Percentiles rank a stretch among this genome's conserved stretches.
phyloP scores from a whole-genome alignment of 1,140 invertebrate genomes.

The Dendroctonus ponderosae region DNA sequence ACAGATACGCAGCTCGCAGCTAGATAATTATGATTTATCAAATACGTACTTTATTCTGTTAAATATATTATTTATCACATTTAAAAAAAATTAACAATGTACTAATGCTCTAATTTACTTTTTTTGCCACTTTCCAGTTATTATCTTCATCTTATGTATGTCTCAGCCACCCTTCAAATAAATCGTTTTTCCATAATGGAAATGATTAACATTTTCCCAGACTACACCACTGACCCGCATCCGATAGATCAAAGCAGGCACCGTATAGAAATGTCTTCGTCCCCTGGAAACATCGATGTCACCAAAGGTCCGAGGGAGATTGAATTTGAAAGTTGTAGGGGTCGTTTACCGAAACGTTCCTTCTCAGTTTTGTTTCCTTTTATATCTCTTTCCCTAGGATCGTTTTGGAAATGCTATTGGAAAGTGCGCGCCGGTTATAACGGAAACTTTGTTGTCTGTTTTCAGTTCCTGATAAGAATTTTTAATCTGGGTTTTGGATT shows the following conservation, averaged over 20 bases:
- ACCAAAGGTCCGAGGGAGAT: slow-evolving; percentile 22
- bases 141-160: too few species aligned
- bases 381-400: slow-evolving; percentile 15
- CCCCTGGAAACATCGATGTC: slow-evolving; percentile 12
- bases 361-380: slow-evolving; percentile 26
- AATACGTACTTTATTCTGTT: too few species aligned
- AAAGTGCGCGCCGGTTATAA: slow-evolving; percentile 17
- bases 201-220: too few species aligned
- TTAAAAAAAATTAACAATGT: too few species aligned
- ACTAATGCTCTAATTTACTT: too few species aligned
- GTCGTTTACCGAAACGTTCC: slow-evolving; percentile 29
- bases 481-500: background rate
- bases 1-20: too few species aligned
- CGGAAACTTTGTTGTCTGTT: background rate
- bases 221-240: slow-evolving; percentile 10
- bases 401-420: slow-evolving; percentile 19
- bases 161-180: too few species aligned
- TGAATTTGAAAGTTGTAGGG: slow-evolving; percentile 33
- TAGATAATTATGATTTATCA: too few species aligned
- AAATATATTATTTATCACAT: too few species aligned
- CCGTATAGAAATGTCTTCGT: slow-evolving; percentile 28
- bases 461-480: background rate
- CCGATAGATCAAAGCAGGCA: slow-evolving; percentile 41
- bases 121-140: too few species aligned
- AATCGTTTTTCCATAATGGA: too few species aligned